Evolutionary conservation across 2,888 invertebrate species (phyloP).

Genomic region (Drosophila longiperda): DNA sequence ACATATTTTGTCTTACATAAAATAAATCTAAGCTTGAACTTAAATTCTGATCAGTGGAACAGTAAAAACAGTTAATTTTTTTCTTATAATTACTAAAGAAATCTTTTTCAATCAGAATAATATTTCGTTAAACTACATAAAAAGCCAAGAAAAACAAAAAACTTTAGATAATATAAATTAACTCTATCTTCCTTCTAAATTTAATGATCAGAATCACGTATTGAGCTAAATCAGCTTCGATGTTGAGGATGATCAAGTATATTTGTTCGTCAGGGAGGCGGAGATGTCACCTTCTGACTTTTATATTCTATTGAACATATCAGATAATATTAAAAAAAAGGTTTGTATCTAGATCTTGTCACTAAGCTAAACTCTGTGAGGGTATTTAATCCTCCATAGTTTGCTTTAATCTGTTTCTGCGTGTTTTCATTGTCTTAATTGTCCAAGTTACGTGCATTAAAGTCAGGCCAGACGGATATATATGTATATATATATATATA

Average conservation of each 20-base stretch:
- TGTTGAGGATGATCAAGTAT: too few relatives aligned
- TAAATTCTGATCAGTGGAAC: not conserved
- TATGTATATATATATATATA: not conserved
- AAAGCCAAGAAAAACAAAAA: not conserved
- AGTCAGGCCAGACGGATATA: constrained; percentile 29
- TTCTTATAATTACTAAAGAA: not conserved
- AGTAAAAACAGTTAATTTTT: not conserved
- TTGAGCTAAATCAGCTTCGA: too few relatives aligned
- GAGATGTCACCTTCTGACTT: too few relatives aligned
- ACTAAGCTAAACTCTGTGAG: not conserved
- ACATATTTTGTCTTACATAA: not conserved
- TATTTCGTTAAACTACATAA: too few relatives aligned
- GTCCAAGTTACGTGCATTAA: constrained; percentile 73
- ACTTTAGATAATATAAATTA: not conserved
- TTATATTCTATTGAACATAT: not conserved
- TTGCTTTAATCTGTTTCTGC: not conserved
- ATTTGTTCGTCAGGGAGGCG: too few relatives aligned
- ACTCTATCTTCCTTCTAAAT: too few relatives aligned
- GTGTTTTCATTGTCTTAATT: constrained; percentile 60
- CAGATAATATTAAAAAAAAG: not conserved
- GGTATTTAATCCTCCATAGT: constrained; percentile 12
- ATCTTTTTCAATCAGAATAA: not conserved
- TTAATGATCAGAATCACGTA: too few relatives aligned
- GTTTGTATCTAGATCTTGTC: not conserved
- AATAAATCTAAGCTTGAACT: not conserved